phyloP scores from a whole-genome alignment of 2,113 vertebrate genomes.

The mouse (Mus musculus) region GRCm39 chr3:52750501-52751000 shows the following conservation, averaged over 20 bases:
- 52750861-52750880: constrained; percentile 60
- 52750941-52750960: background rate
- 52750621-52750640: constrained; percentile 63
- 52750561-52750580: constrained; percentile 40
- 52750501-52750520: constrained; percentile 59
- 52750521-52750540: constrained; percentile 59
- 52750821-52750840: constrained; percentile 60
- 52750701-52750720: constrained; percentile 84
- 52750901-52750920: background rate
- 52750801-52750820: constrained; percentile 62
- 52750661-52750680: constrained; percentile 77
- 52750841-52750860: constrained; percentile 51
- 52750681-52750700: constrained; percentile 64
- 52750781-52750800: constrained; percentile 45
- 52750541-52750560: constrained; percentile 51
- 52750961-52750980: fast-evolving
- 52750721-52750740: constrained; percentile 80
- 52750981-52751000: background rate
- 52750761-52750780: constrained; percentile 78
- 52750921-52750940: background rate
- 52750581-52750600: constrained; percentile 62
- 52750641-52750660: constrained; percentile 62
- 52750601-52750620: constrained; percentile 71
- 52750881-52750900: fast-evolving
- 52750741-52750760: constrained; percentile 52